A percentile compares a stretch with the other conserved stretches of the same genome.
phyloP scores from a whole-genome alignment of 30 jellyfish, hydroid and myxozoan species.

The Haliclystus octoradiatus region DNA sequence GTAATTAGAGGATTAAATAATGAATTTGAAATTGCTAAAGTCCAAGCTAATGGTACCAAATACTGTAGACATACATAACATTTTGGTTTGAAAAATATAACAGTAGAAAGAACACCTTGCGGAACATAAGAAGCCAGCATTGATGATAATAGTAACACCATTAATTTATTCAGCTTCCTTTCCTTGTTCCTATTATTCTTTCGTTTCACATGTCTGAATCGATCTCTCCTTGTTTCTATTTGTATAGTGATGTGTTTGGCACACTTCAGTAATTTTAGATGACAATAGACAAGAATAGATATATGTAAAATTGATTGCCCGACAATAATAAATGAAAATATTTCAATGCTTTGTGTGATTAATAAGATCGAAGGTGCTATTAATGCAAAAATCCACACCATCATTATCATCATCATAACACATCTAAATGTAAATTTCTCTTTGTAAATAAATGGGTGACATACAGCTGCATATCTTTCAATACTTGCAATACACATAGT shows the following conservation, averaged over 20 bases:
- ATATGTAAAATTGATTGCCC: not conserved
- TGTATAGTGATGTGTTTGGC: not conserved
- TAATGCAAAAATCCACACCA: not conserved
- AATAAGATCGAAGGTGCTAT: not conserved
- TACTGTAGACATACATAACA: not conserved
- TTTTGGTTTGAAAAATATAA: not conserved
- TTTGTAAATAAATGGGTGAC: not conserved
- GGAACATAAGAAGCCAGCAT: not conserved
- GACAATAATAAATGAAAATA: not conserved
- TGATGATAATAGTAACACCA: not conserved
- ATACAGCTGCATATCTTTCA: not conserved
- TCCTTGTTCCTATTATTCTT: not conserved
- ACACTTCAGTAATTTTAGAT: too few species aligned
- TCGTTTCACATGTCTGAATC: not conserved
- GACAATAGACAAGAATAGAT: not conserved
- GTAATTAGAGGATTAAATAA: not conserved
- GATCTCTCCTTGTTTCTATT: not conserved
- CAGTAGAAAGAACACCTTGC: not conserved
- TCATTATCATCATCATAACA: not conserved
- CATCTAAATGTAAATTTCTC: not conserved
- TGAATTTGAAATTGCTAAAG: not conserved
- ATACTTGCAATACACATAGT: not conserved
- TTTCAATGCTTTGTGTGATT: not conserved
- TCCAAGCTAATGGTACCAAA: not conserved
- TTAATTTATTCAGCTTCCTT: too few species aligned